Base-by-base conservation (phyloP, 2,888 invertebrate species). In the Tribolium freemani region DNA sequence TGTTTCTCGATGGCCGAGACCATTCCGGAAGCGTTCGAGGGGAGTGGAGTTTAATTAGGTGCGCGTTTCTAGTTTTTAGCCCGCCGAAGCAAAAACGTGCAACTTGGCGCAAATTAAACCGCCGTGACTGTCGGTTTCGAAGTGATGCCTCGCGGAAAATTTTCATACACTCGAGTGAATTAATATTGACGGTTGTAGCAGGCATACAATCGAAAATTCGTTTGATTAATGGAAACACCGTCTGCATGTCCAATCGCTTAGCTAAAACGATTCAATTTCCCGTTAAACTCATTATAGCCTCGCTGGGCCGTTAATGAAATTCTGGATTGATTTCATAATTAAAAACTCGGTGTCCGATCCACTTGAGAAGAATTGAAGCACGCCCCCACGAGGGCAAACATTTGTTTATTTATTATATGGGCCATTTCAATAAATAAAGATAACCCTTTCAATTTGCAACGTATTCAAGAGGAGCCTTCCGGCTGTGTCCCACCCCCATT, bases 171-270 rank as follows among this genome's bases (percentile, higher is more conserved):
- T 38, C 56, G 11, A 11, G 26, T 57, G 10, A 57, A 45, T 44
- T 38, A 44, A 20, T 8, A 38, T 57, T 57, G 38, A 57, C 58
- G 58, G 58, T 58, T 13, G 75, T 69, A 76, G 76, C 77, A 78
- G 77, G 77, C 77, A 75, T 75, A 76, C 76, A 77, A 81, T 80
- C 75, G 76, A 76, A 77, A 78, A 80, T 78, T 79, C 76, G 79
- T 77, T 78, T 78, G 75, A 78, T 75, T 77, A 77, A 80, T 78
- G 75, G 71, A 67, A 69, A 71, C 56, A 72, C 71, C 73, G 74
- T 74, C 69, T 56, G 58, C 75, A 69, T 75, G 73, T 70, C 72
- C 72, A 68, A 69, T 74, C 58, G 45, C 51, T 69, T 51, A 73
- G 73, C 71, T 73, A 73, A 75, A 77, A 77, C 75, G 76, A 76